These are phyloP conservation scores for Papilio polyxenes DNA, from an alignment of 1,140 invertebrate genomes.

Conservation along the genomic window DNA sequence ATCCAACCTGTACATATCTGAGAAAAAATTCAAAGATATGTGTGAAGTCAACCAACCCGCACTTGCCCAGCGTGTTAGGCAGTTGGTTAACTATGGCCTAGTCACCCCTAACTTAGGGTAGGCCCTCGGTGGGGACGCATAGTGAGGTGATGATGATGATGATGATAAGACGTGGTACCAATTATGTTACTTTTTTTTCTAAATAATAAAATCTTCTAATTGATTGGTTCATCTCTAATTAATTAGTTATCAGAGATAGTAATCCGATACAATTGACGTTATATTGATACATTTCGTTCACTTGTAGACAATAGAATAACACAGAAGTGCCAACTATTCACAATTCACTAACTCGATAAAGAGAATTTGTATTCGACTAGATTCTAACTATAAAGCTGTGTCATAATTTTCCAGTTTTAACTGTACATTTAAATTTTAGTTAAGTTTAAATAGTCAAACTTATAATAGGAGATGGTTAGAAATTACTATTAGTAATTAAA, in stretches of 20 bases:
- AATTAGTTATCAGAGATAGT: background rate
- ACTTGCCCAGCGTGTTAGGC: no score
- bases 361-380: conserved; percentile 13
- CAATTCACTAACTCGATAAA: conserved; percentile 15
- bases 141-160: no score
- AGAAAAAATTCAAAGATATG: no score
- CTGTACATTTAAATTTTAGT: conserved; percentile 8
- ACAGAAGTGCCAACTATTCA: conserved; percentile 20
- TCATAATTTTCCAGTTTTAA: conserved; percentile 21
- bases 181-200: background rate
- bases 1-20: no score
- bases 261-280: background rate
- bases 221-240: background rate
- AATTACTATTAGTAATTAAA: background rate
- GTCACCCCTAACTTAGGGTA: no score
- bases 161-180: no score
- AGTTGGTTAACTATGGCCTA: no score
- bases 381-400: conserved; percentile 27
- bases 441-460: background rate
- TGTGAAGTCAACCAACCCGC: no score
- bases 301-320: background rate
- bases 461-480: background rate
- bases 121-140: no score
- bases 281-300: background rate
- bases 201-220: background rate